Evolutionary conservation across 2,113 vertebrate species (phyloP), one percentile per base, ranked within the genome.

Genomic region (Apeltes quadracus): DNA sequence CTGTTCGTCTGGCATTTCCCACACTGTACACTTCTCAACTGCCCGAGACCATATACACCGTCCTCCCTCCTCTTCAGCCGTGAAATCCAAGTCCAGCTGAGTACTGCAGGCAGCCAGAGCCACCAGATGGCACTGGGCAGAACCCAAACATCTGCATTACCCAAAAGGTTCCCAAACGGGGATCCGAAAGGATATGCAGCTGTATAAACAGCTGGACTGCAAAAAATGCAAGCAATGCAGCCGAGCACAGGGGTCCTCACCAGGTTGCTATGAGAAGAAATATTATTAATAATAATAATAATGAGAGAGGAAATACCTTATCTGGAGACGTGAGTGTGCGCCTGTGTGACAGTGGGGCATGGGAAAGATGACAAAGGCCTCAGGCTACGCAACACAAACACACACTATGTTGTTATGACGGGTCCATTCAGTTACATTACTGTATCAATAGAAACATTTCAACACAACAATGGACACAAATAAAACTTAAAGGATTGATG

Each of bases 231-330:
- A 87, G 84, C 85, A 83, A 89, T 89, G 87, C 84, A 76, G 79
- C 69, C 61, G 39, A 83, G 75, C 58, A 75, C 79, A 72, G 72
- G 76, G 84, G 84, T 85, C 84, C 67, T 77, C 83, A 70, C 66
- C 69, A 72, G 82, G 86, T 87, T 81, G 50, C 78, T 57, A 65
- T 69, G 79, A 81, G 80, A 69, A 83, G 79, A 88, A 75, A 87
- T 86, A 81, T 87, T 78, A 87, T 87, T 90, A 87, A 88, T 87
- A 91, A 89, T 83, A 71, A 85, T 88, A 86, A 90, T 86, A 85
- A 85, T 69, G 78, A 78, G 48, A 66, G 65, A 83, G 81, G 78
- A 87, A 89, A 85, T 89, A 84, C 87, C 78, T 85, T 55, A 44
- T 67, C 51, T 59, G 54, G 65, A 76, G 81, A 89, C 72, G 62